Evolutionary conservation across 2,113 vertebrate species (phyloP), one percentile per base, ranked within the genome.

Genomic region (Pogonocichla stellata): DNA sequence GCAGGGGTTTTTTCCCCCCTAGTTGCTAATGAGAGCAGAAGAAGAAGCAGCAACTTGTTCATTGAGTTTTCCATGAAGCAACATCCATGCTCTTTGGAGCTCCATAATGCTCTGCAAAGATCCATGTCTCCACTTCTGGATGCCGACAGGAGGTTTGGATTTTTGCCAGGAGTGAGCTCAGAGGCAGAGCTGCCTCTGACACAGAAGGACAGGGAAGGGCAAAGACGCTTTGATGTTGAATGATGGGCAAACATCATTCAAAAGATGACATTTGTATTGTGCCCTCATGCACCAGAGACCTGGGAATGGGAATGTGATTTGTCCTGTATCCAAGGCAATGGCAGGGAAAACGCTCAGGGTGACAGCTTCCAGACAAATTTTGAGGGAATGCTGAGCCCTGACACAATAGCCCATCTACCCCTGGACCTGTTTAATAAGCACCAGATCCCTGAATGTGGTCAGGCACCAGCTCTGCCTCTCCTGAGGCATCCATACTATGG

Each of bases 201-300:
- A 80, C 38, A 56, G 64, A 80, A 95, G 73, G 84, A 74, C 77
- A 60, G 31, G 47, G 65, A 95, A 92, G 72, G 83, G 60, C 90
- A 89, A 64, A 74, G 60, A 48, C 1, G 6, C 28, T 88, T 90
- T 90, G 66, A 90, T 85, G 75, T 64, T 94, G 82, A 96, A 43
- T 58, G 70, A 95, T 89, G 78, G 48, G 80, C 70, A 85, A 94
- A 51, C 73, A 75, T 86, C 45, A 80, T 80, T 95, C 88, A 85
- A 75, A 85, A 79, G 43, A 75, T 92, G 79, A 67, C 34, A 2
- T 85, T 57, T 88, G 53, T 74, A 72, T 80, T 65, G 86, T 75
- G 54, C 36, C 80, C 71, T 91, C 58, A 33, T 60, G 53, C 54
- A 69, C 64, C 64, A 90, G 77, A 53, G 54, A 66, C 58, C 72